Evolutionary conservation across 2,113 vertebrate genomes (phyloP).

Genomic region (Eonycteris spelaea): DNA sequence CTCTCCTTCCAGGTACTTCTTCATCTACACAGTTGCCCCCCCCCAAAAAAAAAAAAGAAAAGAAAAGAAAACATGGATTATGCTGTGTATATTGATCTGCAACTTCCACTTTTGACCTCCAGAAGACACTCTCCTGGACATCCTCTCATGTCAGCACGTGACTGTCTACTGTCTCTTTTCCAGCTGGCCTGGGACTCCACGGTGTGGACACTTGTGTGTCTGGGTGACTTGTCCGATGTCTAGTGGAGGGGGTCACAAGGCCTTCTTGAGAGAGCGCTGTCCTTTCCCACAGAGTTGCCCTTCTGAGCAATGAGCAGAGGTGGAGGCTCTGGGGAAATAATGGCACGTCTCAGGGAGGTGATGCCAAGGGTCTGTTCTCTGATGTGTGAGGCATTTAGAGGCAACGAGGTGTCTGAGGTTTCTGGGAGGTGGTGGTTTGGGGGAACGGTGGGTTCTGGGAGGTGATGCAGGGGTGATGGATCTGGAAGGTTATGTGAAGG

Average conservation of each 20-base stretch:
- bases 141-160: neutral
- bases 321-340: too few species aligned
- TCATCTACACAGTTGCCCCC: too few species aligned
- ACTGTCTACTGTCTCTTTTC: neutral
- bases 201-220: neutral
- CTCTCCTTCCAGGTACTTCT: neutral
- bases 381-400: neutral
- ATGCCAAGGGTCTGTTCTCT: neutral
- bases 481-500: neutral
- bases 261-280: neutral
- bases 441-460: neutral
- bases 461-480: neutral
- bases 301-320: neutral
- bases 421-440: neutral
- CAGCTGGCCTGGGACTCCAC: rapidly evolving
- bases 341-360: neutral
- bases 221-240: neutral
- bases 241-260: neutral
- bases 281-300: neutral
- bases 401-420: too few species aligned
- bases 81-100: neutral
- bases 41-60: neutral
- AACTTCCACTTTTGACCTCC: neutral
- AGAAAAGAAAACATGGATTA: neutral
- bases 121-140: neutral